A percentile compares a stretch with the other conserved stretches of the same genome.
phyloP scores from a whole-genome alignment of 2,113 vertebrate species.

The Microtus richardsoni region DNA sequence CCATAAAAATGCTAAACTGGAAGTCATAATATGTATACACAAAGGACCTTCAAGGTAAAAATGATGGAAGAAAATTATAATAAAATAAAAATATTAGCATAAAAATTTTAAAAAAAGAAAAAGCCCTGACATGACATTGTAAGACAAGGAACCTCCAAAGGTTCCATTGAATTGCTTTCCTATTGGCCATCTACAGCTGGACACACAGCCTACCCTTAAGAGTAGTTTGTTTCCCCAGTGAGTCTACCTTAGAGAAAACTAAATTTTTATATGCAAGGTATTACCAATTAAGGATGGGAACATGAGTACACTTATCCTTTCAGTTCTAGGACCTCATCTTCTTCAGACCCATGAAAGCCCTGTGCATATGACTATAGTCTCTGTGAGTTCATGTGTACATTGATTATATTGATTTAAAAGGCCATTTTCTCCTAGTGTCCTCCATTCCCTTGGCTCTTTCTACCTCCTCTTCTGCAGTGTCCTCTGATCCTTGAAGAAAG shows the following conservation, averaged over 20 bases:
- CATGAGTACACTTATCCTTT: neutral
- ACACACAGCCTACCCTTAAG: neutral
- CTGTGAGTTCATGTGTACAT: neutral
- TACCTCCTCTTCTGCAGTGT: neutral
- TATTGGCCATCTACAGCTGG: neutral
- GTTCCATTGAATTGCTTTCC: neutral
- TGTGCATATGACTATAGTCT: neutral
- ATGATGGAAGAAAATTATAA: neutral
- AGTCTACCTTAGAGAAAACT: neutral
- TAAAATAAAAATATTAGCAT: neutral
- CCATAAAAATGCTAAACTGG: neutral
- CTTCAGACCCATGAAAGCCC: neutral
- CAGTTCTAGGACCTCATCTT: neutral
- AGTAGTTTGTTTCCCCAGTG: neutral
- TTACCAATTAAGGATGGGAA: neutral
- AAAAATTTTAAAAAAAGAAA: neutral
- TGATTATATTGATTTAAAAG: neutral
- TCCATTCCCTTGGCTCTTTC: neutral
- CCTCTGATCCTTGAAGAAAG: neutral
- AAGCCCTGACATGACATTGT: neutral
- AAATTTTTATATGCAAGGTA: neutral
- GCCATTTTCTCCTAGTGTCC: neutral
- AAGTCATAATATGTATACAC: neutral
- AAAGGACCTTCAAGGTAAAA: neutral
- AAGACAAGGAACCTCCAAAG: neutral